Base-by-base conservation (phyloP, 2,888 invertebrate genomes). In the Priocnemis perturbator region DNA sequence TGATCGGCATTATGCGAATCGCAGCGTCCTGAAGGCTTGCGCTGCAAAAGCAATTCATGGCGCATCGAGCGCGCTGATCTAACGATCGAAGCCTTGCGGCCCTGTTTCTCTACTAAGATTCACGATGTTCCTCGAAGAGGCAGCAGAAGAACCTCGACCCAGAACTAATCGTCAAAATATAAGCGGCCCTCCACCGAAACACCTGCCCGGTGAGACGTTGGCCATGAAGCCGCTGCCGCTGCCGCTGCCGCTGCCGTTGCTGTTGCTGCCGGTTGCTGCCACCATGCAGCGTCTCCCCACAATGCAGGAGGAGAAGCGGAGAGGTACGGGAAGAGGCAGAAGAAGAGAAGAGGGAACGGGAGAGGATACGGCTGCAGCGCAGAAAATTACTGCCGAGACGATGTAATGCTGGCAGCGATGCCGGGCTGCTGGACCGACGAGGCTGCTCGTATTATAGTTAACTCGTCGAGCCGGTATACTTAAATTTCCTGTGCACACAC, bases 91-190 rank as follows among this genome's bases (percentile, higher is more conserved):
- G 37, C 37, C 37, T 37, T 69, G 77, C 78, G 79, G 71, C 69
- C 77, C 79, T 77, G 2, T 71, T 69, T 62, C 62, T 65, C 59
- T 58, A 66, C 48, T 45, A 58, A 69, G 67, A 37, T 37, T 37
- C 11, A 11, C 11, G 37, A 26, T n/a, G 11, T 37, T 3, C 37
- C 1, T 11, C 67, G 64, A 70, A 70, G 37, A 37, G 66, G 73
- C 60, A 68, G 64, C 68, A 70, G 37, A 37, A 67, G 73, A 62
- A 68, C 67, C 78, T 73, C 55, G 71, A 76, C 78, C 79, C 83
- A 79, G 81, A 80, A 79, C 84, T 84, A 84, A 84, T 84, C 82
- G 82, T 83, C 83, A 79, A 83, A 83, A 84, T 81, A 81, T 73
- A 79, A 75, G 72, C 61, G 71, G 57, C 55, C 57, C 14, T 26